These are phyloP conservation scores for Xestia rhomboidea DNA, from an alignment of 2,888 invertebrate species.

Conservation along the genomic window DNA sequence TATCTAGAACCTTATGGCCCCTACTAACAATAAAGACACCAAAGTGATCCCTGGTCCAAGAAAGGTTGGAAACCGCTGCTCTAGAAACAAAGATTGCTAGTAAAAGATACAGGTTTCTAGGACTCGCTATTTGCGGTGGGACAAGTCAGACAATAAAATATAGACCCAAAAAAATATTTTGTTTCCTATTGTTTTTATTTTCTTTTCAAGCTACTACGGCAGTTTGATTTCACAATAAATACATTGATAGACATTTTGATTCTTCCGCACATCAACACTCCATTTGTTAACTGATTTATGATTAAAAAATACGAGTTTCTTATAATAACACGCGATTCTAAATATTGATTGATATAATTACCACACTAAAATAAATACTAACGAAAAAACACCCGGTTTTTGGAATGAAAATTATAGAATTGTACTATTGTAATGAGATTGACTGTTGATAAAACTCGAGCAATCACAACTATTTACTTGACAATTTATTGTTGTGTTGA, in stretches of 20 bases:
- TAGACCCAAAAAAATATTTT: neutral
- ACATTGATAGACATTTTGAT: neutral
- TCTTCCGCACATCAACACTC: neutral
- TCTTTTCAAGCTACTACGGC: neutral
- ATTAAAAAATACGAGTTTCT: conserved; percentile 4
- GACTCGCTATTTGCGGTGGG: neutral
- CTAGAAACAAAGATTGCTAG: neutral
- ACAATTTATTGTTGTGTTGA: neutral
- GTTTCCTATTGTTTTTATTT: neutral
- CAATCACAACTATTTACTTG: neutral
- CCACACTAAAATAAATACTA: neutral
- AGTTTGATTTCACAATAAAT: conserved; percentile 5
- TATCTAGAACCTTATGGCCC: too few relatives aligned
- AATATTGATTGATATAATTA: neutral
- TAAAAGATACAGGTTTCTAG: neutral
- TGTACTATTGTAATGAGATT: neutral
- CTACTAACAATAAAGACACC: too few relatives aligned
- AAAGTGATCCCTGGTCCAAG: too few relatives aligned
- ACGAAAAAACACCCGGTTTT: neutral
- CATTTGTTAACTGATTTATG: conserved; percentile 16
- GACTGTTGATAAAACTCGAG: neutral
- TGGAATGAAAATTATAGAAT: neutral
- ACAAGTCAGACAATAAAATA: neutral
- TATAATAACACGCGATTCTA: neutral
- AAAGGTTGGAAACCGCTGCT: too few relatives aligned